phyloP scores from a whole-genome alignment of 2,888 invertebrate genomes.

The Gryllus longicercus region DNA sequence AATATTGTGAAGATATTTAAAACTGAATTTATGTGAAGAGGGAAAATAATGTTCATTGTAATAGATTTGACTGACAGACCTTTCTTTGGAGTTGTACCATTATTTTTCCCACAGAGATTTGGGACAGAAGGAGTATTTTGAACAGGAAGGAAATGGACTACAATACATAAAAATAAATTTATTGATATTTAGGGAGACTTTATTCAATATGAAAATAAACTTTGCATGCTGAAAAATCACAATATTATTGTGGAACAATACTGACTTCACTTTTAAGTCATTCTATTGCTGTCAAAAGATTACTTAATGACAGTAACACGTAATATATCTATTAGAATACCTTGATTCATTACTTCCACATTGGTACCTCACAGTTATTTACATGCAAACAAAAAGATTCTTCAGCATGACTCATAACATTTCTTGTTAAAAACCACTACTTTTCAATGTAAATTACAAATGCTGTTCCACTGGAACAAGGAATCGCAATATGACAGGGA shows the following conservation, averaged over 20 bases:
- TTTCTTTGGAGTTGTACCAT: no score
- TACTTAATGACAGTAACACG: neutral
- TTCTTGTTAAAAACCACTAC: neutral
- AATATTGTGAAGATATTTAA: no score
- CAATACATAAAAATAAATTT: neutral
- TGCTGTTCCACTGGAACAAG: slow-evolving; percentile 17
- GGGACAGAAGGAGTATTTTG: no score
- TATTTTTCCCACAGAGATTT: no score
- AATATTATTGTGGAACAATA: slow-evolving; percentile 19
- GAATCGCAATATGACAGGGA: slow-evolving; percentile 11
- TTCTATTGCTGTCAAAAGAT: neutral
- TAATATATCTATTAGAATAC: neutral
- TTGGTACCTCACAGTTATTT: neutral
- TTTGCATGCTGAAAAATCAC: slow-evolving; percentile 29
- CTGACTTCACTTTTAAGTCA: neutral
- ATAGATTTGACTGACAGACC: no score
- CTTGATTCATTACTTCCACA: neutral
- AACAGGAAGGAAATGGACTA: no score
- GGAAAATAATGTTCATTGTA: no score
- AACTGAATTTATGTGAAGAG: no score
- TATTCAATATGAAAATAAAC: slow-evolving; percentile 35
- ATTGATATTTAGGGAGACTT: slow-evolving; percentile 26
- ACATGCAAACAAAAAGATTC: slow-evolving; percentile 17
- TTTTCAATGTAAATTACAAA: slow-evolving; percentile 4
- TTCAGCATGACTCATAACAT: neutral